Conservation (phyloP, 2,797 vertebrate genomes). For the Anguilla megastoma region DNA sequence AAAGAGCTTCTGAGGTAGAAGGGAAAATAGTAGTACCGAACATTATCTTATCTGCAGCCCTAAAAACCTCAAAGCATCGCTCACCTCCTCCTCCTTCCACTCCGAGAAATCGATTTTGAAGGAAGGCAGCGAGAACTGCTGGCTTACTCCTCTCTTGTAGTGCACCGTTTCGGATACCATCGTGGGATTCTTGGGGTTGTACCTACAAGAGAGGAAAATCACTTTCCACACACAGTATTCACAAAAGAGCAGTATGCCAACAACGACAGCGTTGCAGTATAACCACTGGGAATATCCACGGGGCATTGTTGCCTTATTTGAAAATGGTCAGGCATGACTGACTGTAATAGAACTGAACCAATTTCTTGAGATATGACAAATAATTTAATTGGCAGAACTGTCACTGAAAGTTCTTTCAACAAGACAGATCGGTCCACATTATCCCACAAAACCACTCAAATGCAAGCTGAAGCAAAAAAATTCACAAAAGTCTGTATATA, state of each 20-base stretch:
- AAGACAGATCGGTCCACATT: background rate
- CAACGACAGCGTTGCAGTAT: background rate
- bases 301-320: background rate
- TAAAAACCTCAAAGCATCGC: constrained; percentile 37
- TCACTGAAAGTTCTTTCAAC: background rate
- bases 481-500: background rate
- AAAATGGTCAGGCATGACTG: background rate
- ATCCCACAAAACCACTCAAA: background rate
- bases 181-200: constrained; percentile 85
- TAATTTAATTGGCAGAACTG: constrained; percentile 4
- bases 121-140: constrained; percentile 94
- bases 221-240: background rate
- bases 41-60: background rate
- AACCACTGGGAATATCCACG: background rate
- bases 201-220: constrained; percentile 68
- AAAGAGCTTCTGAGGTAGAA: background rate
- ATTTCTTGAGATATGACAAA: background rate
- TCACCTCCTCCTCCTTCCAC: constrained; percentile 98
- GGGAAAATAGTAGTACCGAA: background rate
- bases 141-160: constrained; percentile 94
- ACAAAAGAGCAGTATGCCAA: constrained; percentile 19
- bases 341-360: background rate
- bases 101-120: constrained; percentile 96
- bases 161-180: constrained; percentile 92
- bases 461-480: background rate